Evolutionary conservation across 1,140 invertebrate species (phyloP), one percentile per base, ranked within the genome.

Genomic region (Drosophila sucinea): DNA sequence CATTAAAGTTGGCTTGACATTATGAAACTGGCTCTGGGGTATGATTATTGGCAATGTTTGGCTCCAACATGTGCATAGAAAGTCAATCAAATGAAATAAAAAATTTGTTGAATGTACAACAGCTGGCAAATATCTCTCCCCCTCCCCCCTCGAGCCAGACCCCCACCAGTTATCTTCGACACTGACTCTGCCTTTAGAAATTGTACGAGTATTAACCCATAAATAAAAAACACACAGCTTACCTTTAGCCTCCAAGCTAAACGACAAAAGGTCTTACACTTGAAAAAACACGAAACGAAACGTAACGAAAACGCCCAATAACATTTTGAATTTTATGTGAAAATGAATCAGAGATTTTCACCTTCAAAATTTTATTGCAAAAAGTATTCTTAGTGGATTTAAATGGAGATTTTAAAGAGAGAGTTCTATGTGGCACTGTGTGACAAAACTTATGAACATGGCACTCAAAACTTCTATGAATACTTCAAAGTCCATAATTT

Each of bases 181-280:
- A 35, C 33, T 8, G 10, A 35, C 7, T 47, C 44, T 47, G 44
- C 17, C n/a, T 44, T 44, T 44, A 5, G 41, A 17, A 47, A 47
- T 47, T 51, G 44, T 51, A 27, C 23, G 7, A 27, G 23, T 51
- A 51, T 51, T 51, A 51, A 51, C 2, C 44, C 44, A 51, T 51
- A 51, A 51, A 51, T 6, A 51, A 41, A 41, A 38, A 38, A 44
- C 23, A 51, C 25, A 25, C 44, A 51, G 44, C 44, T 51, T 27
- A 51, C 44, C 23, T 51, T 51, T 51, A 51, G 44, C 8, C 44
- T n/a, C 5, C 44, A n/a, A 51, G 44, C 44, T 17, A 25, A 51
- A 27, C 25, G 23, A 51, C 44, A 23, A 51, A 51, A 51, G 44
- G 25, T 27, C 44, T 51, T 51, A 27, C 44, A 51, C 44, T 51